Base-by-base conservation (phyloP, 2,113 vertebrate genomes). In the Syngnathus typhle region DNA sequence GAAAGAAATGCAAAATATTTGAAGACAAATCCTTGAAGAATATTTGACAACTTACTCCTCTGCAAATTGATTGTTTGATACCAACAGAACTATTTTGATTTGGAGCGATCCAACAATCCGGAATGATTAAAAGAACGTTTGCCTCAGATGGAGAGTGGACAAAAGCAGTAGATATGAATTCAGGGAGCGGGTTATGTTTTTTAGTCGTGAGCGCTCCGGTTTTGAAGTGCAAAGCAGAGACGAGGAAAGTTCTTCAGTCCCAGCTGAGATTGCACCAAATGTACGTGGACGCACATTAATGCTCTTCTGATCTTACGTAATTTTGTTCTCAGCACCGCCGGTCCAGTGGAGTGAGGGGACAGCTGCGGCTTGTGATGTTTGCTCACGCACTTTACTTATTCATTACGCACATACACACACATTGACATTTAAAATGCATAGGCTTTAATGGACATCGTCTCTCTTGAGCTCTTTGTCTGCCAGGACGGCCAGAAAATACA, bases 341-440 rank as follows among this genome's bases (percentile, higher is more conserved):
- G 65, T 75, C 55, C 61, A 61, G 41, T 36, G 77, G 47, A 60
- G 0, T 54, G 73, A 0, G 59, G 73, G 52, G 71, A 9, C 81
- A 83, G 79, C 83, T 85, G 83, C 8, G 46, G 44, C 55, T 46
- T 55, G 60, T 67, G 71, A 65, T 59, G 67, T 72, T 62, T 16
- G 51, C 75, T 49, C 74, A 65, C 32, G 59, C 70, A 65, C 69
- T 63, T 85, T 70, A 85, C 74, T 84, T 84, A 85, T 82, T 81
- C 70, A 87, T 82, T 10, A 58, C 51, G n/a, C 64, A 21, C 62
- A 66, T 2, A 46, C 44, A 61, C 68, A 8, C 65, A 68, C 5
- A 38, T 47, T 67, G 68, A 7, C 66, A 77, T 77, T 6, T 55
- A 80, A 77, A 68, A 82, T 83, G 71, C 62, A 82, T 84, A 71